Percentiles rank a stretch among this genome's conserved stretches.
These are phyloP conservation scores for Oceanites oceanicus DNA, from an alignment of 2,113 vertebrate species.

Conservation along the genomic window DNA sequence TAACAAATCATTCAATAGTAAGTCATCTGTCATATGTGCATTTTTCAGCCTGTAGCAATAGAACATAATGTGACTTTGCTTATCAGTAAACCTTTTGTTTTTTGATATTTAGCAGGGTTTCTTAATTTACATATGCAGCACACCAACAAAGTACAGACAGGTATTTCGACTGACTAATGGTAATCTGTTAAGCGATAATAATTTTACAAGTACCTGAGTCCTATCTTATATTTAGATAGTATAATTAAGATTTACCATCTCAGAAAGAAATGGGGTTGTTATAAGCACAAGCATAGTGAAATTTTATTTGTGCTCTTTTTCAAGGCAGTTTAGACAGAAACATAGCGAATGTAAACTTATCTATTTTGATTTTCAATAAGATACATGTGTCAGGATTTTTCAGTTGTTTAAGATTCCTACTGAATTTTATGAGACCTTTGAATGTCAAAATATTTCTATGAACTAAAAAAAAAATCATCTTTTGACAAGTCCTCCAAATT, in stretches of 20 bases:
- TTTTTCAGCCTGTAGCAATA: not conserved
- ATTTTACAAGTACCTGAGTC: not conserved
- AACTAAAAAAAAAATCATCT: not conserved
- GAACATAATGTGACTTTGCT: not conserved
- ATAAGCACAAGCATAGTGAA: not conserved
- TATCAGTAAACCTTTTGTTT: not conserved
- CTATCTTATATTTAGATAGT: not conserved
- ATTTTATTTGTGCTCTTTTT: not conserved
- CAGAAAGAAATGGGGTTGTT: not conserved
- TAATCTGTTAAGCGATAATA: not conserved
- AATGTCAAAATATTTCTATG: constrained; percentile 1
- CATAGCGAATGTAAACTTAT: not conserved
- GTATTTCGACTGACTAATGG: not conserved
- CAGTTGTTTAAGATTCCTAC: not conserved
- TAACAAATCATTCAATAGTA: not conserved
- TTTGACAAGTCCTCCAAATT: not conserved
- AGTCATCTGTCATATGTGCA: not conserved
- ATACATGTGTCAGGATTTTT: not conserved
- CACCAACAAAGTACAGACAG: not conserved
- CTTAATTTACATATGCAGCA: not conserved
- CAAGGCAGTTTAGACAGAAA: not conserved
- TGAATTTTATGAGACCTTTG: not conserved
- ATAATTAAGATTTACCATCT: not conserved
- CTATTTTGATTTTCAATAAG: not conserved
- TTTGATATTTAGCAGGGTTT: not conserved